phyloP scores from a whole-genome alignment of 2,888 invertebrate species.

The Nomada ruficornis region DNA sequence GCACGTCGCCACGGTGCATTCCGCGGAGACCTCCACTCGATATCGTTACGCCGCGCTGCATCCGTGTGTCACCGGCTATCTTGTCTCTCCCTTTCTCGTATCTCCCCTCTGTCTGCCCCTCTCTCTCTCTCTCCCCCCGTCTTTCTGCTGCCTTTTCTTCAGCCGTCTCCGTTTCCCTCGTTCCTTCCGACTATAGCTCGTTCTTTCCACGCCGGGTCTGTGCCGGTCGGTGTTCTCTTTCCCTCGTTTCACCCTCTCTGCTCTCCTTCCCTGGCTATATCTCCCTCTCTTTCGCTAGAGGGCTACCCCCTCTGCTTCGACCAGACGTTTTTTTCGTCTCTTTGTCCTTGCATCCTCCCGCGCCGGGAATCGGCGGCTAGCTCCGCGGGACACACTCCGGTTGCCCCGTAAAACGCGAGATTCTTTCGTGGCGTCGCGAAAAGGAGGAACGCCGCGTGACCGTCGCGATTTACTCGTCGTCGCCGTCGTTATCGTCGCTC shows the following conservation, averaged over 20 bases:
- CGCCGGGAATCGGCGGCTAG: slow-evolving; percentile 72
- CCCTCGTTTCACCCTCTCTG: slow-evolving; percentile 4
- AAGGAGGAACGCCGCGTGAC: slow-evolving; percentile 60
- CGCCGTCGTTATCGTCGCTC: not conserved
- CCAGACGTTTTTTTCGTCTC: slow-evolving; percentile 69
- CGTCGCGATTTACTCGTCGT: not conserved
- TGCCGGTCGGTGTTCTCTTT: slow-evolving; percentile 45
- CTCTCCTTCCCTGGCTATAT: slow-evolving; percentile 22
- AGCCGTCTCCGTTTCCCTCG: slow-evolving; percentile 37
- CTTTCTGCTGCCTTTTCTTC: slow-evolving; percentile 20
- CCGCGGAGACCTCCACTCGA: slow-evolving; percentile 72
- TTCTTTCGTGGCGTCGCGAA: slow-evolving; percentile 68
- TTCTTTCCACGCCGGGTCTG: slow-evolving; percentile 28
- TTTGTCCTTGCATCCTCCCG: slow-evolving; percentile 76
- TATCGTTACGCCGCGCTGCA: slow-evolving; percentile 72
- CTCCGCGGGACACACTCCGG: slow-evolving; percentile 69
- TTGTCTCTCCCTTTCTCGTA: slow-evolving; percentile 50
- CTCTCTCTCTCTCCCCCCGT: slow-evolving; percentile 29
- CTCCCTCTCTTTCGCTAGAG: slow-evolving; percentile 22
- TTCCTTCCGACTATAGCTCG: slow-evolving; percentile 33
- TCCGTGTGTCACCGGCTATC: slow-evolving; percentile 69
- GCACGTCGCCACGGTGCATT: slow-evolving; percentile 65
- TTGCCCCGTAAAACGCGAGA: slow-evolving; percentile 69
- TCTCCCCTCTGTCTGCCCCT: slow-evolving; percentile 30
- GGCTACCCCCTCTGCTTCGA: slow-evolving; percentile 57